A percentile compares a stretch with the other conserved stretches of the same genome.
phyloP scores from a whole-genome alignment of 1,140 invertebrate species.

The Drosophila watanabei region DNA sequence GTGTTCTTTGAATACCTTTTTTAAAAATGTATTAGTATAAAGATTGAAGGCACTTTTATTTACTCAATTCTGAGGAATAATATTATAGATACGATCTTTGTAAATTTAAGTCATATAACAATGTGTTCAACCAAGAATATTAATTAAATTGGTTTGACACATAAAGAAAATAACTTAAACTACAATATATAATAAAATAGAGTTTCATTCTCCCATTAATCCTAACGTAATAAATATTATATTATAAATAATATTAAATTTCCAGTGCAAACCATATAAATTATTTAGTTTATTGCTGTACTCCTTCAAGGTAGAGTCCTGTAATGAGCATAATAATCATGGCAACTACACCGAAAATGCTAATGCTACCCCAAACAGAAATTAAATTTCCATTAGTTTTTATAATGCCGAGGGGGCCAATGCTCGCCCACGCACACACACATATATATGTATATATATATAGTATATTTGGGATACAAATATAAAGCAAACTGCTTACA shows the following conservation, averaged over 20 bases:
- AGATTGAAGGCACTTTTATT: too few relatives aligned
- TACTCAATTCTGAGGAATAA: neutral
- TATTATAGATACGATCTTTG: neutral
- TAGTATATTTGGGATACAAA: slow-evolving; percentile 2
- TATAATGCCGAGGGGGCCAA: slow-evolving; percentile 45
- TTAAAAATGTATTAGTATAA: too few relatives aligned
- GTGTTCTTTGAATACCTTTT: too few relatives aligned
- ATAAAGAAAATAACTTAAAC: neutral
- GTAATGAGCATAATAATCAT: slow-evolving; percentile 49
- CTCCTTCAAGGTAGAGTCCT: neutral
- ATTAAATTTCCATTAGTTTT: slow-evolving; percentile 65
- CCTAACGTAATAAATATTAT: neutral
- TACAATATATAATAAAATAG: neutral
- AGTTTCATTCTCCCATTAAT: neutral
- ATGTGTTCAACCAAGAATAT: too few relatives aligned
- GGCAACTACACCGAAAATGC: slow-evolving; percentile 23
- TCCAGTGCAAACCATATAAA: neutral
- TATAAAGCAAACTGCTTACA: slow-evolving; percentile 42
- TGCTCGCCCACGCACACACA: slow-evolving; percentile 12
- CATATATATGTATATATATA: neutral
- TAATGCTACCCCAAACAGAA: slow-evolving; percentile 46
- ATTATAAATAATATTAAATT: neutral
- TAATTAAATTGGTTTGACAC: too few relatives aligned
- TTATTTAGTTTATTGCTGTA: neutral
- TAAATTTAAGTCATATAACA: neutral